Evolutionary conservation across 2,113 vertebrate genomes (phyloP).

Genomic region (Spea multiplicata): DNA sequence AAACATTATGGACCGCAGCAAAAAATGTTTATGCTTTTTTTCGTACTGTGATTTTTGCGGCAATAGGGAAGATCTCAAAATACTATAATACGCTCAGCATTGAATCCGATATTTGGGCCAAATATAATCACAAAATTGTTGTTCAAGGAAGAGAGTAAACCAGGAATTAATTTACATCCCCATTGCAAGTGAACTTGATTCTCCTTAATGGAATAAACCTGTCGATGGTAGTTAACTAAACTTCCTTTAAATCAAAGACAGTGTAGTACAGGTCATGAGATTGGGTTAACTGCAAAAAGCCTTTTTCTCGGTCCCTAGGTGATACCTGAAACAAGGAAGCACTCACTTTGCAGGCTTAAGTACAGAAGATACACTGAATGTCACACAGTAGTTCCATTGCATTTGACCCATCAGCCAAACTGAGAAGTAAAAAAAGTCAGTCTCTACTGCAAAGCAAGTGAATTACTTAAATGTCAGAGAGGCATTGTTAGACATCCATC

Average conservation of each 20-base stretch:
- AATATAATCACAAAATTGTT: background rate
- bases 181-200: slow-evolving; percentile 67
- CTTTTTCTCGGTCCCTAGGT: slow-evolving; percentile 71
- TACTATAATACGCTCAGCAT: slow-evolving; percentile 30
- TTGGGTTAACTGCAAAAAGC: slow-evolving; percentile 71
- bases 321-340: slow-evolving; percentile 73
- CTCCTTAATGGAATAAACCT: slow-evolving; percentile 60
- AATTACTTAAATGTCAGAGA: slow-evolving; percentile 73
- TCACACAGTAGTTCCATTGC: slow-evolving; percentile 75
- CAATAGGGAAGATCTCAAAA: slow-evolving; percentile 50
- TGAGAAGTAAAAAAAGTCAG: slow-evolving; percentile 66
- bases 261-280: slow-evolving; percentile 62
- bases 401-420: slow-evolving; percentile 66
- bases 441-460: slow-evolving; percentile 62
- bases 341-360: slow-evolving; percentile 64
- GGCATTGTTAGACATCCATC: slow-evolving; percentile 70
- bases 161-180: slow-evolving; percentile 58
- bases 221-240: slow-evolving; percentile 62
- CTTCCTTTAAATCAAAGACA: slow-evolving; percentile 71
- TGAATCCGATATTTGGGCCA: background rate
- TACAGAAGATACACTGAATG: slow-evolving; percentile 69
- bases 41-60: slow-evolving; percentile 7
- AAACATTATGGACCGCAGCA: too few relatives aligned
- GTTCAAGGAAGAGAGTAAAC: slow-evolving; percentile 46
- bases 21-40: too few relatives aligned